These are phyloP conservation scores for Mionectes macconnelli DNA, from an alignment of 2,113 vertebrate species.

Conservation along the genomic window DNA sequence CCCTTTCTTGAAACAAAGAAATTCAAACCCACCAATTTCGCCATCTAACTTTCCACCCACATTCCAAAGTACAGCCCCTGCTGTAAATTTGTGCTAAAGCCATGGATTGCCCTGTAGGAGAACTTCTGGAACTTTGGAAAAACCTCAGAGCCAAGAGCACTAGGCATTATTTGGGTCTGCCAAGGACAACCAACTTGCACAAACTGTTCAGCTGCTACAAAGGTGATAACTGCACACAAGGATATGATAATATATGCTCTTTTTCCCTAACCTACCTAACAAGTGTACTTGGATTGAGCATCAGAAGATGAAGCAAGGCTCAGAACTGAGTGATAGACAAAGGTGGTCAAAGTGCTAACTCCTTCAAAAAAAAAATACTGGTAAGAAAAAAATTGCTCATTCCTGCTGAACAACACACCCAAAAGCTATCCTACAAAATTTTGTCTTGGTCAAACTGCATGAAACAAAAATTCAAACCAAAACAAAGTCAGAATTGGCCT, in stretches of 20 bases:
- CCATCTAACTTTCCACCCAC: neutral
- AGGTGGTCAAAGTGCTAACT: neutral
- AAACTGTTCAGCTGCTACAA: neutral
- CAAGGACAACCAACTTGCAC: neutral
- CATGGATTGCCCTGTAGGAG: neutral
- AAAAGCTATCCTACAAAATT: neutral
- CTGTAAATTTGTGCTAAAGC: rapidly evolving
- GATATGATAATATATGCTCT: neutral
- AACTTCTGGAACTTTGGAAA: neutral
- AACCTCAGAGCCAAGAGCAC: neutral
- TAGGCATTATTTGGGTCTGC: neutral
- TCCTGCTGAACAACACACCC: neutral
- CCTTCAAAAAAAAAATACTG: neutral
- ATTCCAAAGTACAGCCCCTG: neutral
- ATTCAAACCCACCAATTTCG: neutral
- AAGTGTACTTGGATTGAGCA: neutral
- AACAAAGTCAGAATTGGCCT: neutral
- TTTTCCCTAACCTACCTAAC: neutral
- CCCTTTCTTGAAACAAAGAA: neutral
- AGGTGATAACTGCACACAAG: neutral
- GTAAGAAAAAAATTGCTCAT: neutral
- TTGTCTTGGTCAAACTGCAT: neutral
- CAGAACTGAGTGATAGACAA: neutral
- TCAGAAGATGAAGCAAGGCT: neutral
- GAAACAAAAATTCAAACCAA: neutral